These are phyloP conservation scores for Dryocosmus kuriphilus DNA, from an alignment of 2,888 invertebrate genomes.

Conservation along the genomic window DNA sequence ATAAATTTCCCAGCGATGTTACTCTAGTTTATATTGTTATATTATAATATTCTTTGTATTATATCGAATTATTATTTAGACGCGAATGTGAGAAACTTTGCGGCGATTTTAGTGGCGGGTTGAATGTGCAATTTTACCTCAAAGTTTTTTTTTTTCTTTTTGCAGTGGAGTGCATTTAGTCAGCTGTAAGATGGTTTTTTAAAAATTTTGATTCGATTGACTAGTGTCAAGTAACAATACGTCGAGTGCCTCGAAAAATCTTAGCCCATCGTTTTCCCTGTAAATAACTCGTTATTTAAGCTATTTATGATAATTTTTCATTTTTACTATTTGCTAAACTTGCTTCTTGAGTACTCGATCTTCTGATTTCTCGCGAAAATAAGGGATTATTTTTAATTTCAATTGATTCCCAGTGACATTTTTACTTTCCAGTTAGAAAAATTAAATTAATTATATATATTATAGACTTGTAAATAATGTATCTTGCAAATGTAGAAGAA, in stretches of 20 bases:
- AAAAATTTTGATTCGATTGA: conserved; percentile 1
- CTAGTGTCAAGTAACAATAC: conserved; percentile 1
- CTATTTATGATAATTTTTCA: background rate
- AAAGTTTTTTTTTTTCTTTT: background rate
- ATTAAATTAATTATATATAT: too few relatives aligned
- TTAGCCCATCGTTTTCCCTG: background rate
- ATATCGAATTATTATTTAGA: background rate
- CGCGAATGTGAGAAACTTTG: background rate
- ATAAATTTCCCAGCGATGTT: conserved; percentile 4
- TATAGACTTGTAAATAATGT: background rate
- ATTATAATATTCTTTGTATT: background rate
- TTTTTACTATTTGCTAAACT: background rate
- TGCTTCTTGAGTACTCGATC: background rate
- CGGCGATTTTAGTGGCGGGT: background rate
- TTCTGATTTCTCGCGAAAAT: background rate
- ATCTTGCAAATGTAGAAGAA: background rate
- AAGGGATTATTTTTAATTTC: background rate
- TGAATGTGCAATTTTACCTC: background rate
- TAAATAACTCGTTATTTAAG: conserved; percentile 1
- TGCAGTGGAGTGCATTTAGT: background rate
- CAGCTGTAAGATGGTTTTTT: background rate
- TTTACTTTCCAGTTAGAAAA: background rate
- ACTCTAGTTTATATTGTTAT: conserved; percentile 7
- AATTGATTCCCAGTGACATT: background rate
- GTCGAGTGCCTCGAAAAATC: background rate